Evolutionary conservation across 2,797 vertebrate genomes (phyloP), one percentile per base, ranked within the genome.

Genomic region (Benthosema pterotum): DNA sequence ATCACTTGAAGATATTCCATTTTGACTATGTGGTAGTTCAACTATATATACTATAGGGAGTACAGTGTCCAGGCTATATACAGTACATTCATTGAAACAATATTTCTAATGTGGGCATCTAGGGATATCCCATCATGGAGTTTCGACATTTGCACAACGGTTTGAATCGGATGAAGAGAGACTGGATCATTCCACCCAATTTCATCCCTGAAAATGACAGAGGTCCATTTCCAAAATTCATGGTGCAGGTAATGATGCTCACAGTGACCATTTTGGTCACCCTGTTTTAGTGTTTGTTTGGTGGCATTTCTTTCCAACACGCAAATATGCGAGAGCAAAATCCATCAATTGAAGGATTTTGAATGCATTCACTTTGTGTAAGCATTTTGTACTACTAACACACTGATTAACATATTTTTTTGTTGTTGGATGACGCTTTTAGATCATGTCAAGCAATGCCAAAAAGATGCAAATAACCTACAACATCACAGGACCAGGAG

Each of bases 361-460:
- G 0, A 42, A 17, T 17, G 6, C 3, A 19, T 56, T 38, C 5
- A 32, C 16, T 47, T 57, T n/a, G 12, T 69, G 7, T 3, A 63
- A 66, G 9, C 4, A 47, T 1, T 7, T 16, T 3, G 9, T 56
- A 12, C 0, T 54, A 25, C 5, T 25, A 2, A 16, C 46, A 38
- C 3, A 7, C 0, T 16, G 3, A 48, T 11, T 48, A 1, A 48
- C 19, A 52, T 16, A 22, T 50, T 14, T 50, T 14, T 57, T 14
- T 4, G 1, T 64, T 47, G 19, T 43, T 11, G 19, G 14, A 18
- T 53, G 5, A 18, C 61, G 0, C 63, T 63, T 32, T 63, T 9
- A 97, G 96, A 93, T 96, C 64, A 94, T 93, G 73, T 96, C 94
- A 53, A 94, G 79, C 76, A 83, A 90, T 19, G 87, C 86, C 5